Base-by-base conservation (phyloP, 1,140 invertebrate genomes). In the Drosophila orosa region DNA sequence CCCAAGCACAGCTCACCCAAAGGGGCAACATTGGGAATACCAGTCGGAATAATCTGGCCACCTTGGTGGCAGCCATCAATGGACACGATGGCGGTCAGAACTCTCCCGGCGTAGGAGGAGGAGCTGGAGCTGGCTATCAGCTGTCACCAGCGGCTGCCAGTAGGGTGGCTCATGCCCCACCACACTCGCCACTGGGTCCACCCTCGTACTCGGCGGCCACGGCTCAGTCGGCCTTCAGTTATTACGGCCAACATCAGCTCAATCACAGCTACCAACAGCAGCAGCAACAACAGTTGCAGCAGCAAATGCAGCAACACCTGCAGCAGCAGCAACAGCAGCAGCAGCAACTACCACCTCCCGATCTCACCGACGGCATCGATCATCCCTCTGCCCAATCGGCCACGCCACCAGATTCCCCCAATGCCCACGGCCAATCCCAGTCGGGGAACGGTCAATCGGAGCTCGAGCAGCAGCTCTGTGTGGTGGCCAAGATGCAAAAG, bases 401-500 rank as follows among this genome's bases (percentile, higher is more conserved):
- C 19, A 54, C 74, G 12, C 79, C 65, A 9, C 66, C 75, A 10
- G 75, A 78, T 17, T 78, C 74, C 6, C 74, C 74, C 17, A 78
- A 55, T 42, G 74, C 54, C 40, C 48, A 52, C 8, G 48, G 48
- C 7, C 48, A 52, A 3, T 4, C 48, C 7, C 62, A 59, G 35
- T 25, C 68, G 5, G 52, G 63, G 3, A 48, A 29, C 0, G 54
- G 42, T 6, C 42, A 29, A 8, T 33, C 85, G 8, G 86, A 90
- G 15, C 40, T 90, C 22, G 86, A 90, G 44, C 80, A 91, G 52
- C 87, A 84, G 27, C 69, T 92, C 37, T 92, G 91, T 55, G 89
- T 92, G 3, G 91, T 92, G 48, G 93, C 93, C 74, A 93, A 93
- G 55, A 92, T 93, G 79, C 91, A 92, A 55, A 94, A 94, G 72